Conservation (phyloP, 2,888 invertebrate genomes). For the Hydrotaea cyrtoneurina region DNA sequence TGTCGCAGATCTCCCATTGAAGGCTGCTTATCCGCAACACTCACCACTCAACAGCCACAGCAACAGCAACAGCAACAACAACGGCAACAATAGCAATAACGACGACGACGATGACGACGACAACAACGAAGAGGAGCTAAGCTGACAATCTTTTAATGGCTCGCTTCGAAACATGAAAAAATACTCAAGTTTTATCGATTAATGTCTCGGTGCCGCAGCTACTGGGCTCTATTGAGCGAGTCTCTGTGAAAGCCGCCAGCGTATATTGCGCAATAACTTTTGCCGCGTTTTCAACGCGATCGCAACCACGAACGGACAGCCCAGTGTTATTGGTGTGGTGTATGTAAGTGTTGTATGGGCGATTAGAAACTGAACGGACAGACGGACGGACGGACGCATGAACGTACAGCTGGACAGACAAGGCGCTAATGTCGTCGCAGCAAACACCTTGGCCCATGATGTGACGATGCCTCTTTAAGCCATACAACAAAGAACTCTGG, state of each 20-base stretch:
- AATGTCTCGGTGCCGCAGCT: slow-evolving; percentile 81
- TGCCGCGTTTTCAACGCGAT: slow-evolving; percentile 68
- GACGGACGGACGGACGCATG: background rate
- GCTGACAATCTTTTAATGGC: slow-evolving; percentile 81
- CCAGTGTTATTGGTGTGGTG: background rate
- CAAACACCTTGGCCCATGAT: slow-evolving; percentile 40
- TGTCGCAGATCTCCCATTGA: slow-evolving; percentile 65
- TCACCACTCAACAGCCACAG: slow-evolving; percentile 23
- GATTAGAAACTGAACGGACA: slow-evolving; percentile 62
- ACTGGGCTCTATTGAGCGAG: slow-evolving; percentile 73
- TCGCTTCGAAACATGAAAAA: slow-evolving; percentile 81
- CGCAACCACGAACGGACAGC: background rate
- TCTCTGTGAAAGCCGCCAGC: slow-evolving; percentile 64
- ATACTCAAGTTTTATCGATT: slow-evolving; percentile 82
- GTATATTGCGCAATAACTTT: slow-evolving; percentile 65
- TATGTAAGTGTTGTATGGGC: slow-evolving; percentile 63
- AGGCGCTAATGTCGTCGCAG: slow-evolving; percentile 70
- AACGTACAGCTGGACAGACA: background rate
- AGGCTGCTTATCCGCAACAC: slow-evolving; percentile 61
- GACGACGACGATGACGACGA: slow-evolving; percentile 48
- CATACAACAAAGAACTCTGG: slow-evolving; percentile 61
- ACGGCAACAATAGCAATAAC: slow-evolving; percentile 56
- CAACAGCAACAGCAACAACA: slow-evolving; percentile 49
- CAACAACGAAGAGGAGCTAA: slow-evolving; percentile 37
- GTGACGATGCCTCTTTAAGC: slow-evolving; percentile 14